A percentile compares a stretch with the other conserved stretches of the same genome.
Evolutionary conservation across 2,888 invertebrate genomes (phyloP).

Genomic region (Tenthredo distinguenda): DNA sequence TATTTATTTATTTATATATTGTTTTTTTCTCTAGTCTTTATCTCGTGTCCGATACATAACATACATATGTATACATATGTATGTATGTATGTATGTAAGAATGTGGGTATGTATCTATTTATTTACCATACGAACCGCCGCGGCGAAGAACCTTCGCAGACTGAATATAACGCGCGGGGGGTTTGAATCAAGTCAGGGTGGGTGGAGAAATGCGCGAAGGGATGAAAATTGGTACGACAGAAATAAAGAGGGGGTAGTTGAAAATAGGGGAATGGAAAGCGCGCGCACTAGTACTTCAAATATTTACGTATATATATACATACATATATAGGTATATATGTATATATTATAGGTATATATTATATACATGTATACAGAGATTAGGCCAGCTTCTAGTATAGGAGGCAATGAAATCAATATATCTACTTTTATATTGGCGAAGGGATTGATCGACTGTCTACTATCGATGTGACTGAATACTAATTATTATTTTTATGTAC

Average conservation of each 20-base stretch:
- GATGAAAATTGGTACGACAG: conserved; percentile 58
- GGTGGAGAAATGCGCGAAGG: conserved; percentile 56
- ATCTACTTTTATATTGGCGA: not conserved
- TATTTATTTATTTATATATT: not conserved
- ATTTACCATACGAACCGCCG: conserved; percentile 57
- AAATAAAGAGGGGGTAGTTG: conserved; percentile 51
- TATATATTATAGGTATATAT: not conserved
- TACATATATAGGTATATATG: not conserved
- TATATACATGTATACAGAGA: conserved; percentile 49
- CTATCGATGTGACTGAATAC: not conserved
- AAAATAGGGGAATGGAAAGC: conserved; percentile 51
- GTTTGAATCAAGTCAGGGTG: conserved; percentile 54
- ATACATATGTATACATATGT: not conserved
- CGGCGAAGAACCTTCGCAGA: conserved; percentile 69
- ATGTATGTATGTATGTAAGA: not conserved
- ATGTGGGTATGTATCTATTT: not conserved
- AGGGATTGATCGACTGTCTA: conserved; percentile 2
- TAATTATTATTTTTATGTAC: not conserved
- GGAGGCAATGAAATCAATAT: conserved; percentile 36
- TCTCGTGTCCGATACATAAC: not conserved
- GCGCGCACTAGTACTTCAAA: conserved; percentile 60
- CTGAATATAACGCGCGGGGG: conserved; percentile 62
- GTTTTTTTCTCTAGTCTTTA: not conserved
- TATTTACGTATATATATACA: conserved; percentile 56
- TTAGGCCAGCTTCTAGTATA: conserved; percentile 57